A percentile compares a stretch with the other conserved stretches of the same genome.
Evolutionary conservation across 2,888 invertebrate species (phyloP).

Genomic region (Hanleya hanleyi): DNA sequence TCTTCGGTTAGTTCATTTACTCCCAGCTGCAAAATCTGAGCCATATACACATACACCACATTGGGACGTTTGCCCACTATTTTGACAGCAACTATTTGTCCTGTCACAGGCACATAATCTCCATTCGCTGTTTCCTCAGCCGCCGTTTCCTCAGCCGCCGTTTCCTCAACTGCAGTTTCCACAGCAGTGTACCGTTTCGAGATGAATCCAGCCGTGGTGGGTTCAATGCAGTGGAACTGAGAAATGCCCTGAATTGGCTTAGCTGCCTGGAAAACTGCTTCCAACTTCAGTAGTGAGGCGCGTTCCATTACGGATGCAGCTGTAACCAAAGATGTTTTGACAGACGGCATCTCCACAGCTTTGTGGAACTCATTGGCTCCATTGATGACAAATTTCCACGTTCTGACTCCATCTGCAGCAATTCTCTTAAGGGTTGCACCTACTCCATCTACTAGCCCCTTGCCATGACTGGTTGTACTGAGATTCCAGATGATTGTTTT

Average conservation of each 20-base stretch:
- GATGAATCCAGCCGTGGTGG: background rate
- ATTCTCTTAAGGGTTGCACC: conserved; percentile 7
- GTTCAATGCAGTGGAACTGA: background rate
- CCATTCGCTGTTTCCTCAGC: background rate
- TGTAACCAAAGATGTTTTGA: conserved; percentile 7
- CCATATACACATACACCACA: background rate
- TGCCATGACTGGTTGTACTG: conserved; percentile 15
- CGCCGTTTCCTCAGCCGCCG: background rate
- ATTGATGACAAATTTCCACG: background rate
- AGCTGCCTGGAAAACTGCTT: background rate
- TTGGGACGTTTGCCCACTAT: background rate
- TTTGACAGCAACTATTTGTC: background rate
- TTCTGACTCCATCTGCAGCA: conserved; percentile 6
- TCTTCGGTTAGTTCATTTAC: background rate
- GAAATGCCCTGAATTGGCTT: background rate
- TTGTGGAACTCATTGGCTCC: background rate
- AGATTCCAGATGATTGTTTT: conserved; percentile 13
- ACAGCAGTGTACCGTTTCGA: background rate
- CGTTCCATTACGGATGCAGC: background rate
- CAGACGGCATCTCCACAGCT: background rate
- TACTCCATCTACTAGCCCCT: conserved; percentile 8
- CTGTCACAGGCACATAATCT: background rate
- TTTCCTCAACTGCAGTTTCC: background rate
- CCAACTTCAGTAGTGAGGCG: background rate
- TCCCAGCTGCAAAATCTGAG: conserved; percentile 3